These are phyloP conservation scores for Dendropsophus ebraccatus DNA, from an alignment of 2,113 vertebrate genomes.

Conservation along the genomic window DNA sequence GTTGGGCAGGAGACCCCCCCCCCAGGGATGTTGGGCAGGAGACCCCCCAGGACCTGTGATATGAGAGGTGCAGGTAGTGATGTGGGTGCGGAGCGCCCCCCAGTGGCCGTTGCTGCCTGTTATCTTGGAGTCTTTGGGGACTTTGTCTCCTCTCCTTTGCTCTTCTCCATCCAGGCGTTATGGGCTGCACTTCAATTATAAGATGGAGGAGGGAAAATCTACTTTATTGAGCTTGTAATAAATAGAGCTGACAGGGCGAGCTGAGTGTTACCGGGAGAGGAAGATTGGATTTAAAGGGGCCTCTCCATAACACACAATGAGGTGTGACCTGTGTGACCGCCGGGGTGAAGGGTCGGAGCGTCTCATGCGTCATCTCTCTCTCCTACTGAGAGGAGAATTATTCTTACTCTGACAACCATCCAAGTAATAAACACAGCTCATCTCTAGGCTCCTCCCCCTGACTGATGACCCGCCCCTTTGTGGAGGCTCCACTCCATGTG, in stretches of 20 bases:
- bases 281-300: background rate
- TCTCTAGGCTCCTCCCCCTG: background rate
- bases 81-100: background rate
- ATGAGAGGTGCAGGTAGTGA: background rate
- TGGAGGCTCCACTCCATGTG: too few species aligned
- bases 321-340: background rate
- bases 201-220: background rate
- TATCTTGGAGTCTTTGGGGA: too few species aligned
- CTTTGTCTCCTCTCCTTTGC: too few species aligned
- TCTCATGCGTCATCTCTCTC: background rate
- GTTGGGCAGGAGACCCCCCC: too few species aligned
- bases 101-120: background rate
- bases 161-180: too few species aligned
- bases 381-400: background rate
- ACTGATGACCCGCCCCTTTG: background rate
- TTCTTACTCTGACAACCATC: background rate
- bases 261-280: background rate
- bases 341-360: background rate
- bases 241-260: background rate
- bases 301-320: background rate
- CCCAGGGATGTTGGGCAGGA: too few species aligned
- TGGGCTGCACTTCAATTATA: constrained; percentile 3
- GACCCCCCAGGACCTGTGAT: too few species aligned
- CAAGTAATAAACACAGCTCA: background rate
- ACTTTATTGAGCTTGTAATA: constrained; percentile 1